These are phyloP conservation scores for Pectinophora gossypiella DNA, from an alignment of 1,140 invertebrate species.

Conservation along the genomic window DNA sequence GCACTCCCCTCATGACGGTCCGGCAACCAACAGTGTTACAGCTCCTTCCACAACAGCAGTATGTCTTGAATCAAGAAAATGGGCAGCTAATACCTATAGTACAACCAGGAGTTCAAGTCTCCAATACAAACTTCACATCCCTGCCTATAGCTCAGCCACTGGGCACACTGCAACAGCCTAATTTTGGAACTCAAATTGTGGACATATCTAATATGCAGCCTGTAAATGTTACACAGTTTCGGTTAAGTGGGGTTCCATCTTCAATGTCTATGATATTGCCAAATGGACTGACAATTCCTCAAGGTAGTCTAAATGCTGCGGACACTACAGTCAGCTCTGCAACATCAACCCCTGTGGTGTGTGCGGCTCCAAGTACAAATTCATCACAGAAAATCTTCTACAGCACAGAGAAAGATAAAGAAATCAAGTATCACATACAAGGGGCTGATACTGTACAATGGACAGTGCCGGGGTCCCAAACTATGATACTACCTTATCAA, in stretches of 20 bases:
- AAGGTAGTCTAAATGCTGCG: slow-evolving; percentile 56
- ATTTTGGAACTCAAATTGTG: slow-evolving; percentile 63
- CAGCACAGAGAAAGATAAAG: slow-evolving; percentile 65
- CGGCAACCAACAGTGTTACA: slow-evolving; percentile 61
- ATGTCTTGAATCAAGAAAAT: slow-evolving; percentile 65
- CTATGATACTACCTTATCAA: slow-evolving; percentile 67
- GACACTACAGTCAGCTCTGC: slow-evolving; percentile 62
- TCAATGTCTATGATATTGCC: slow-evolving; percentile 69
- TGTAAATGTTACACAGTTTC: slow-evolving; percentile 58
- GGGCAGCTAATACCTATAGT: slow-evolving; percentile 67
- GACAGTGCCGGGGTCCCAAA: slow-evolving; percentile 61
- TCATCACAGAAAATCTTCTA: slow-evolving; percentile 65
- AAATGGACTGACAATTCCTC: slow-evolving; percentile 56
- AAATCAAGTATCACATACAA: slow-evolving; percentile 64
- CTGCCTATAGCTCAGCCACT: slow-evolving; percentile 51
- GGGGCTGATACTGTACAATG: slow-evolving; percentile 63
- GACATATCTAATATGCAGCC: slow-evolving; percentile 66
- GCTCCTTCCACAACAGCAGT: slow-evolving; percentile 60
- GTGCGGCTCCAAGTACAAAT: slow-evolving; percentile 61
- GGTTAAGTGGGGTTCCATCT: slow-evolving; percentile 65
- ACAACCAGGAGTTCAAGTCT: slow-evolving; percentile 61
- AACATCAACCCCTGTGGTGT: slow-evolving; percentile 60
- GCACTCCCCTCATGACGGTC: slow-evolving; percentile 61
- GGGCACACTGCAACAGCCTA: slow-evolving; percentile 48
- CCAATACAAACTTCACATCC: slow-evolving; percentile 62